These are phyloP conservation scores for Euproctis similis DNA, from an alignment of 2,888 invertebrate species.

Conservation along the genomic window DNA sequence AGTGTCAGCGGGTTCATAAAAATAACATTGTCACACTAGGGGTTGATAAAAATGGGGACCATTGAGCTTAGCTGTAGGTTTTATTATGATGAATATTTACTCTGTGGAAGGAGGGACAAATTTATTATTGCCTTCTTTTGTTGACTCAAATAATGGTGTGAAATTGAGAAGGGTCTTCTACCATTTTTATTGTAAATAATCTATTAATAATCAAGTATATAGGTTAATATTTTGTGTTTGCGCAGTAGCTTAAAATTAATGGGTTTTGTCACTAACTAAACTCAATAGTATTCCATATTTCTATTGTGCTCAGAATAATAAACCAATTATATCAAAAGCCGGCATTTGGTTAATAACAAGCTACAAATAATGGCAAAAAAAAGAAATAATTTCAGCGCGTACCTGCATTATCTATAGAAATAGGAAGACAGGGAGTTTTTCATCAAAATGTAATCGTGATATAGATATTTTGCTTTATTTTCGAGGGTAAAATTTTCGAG, in stretches of 20 bases:
- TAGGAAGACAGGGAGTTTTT: no score
- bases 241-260: conserved; percentile 2
- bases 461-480: no score
- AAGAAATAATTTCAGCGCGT: no score
- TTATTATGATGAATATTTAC: conserved; percentile 46
- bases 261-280: background rate
- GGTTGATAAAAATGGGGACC: conserved; percentile 23
- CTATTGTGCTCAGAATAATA: no score
- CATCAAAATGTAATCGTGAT: no score
- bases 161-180: conserved; percentile 35
- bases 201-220: conserved; percentile 10
- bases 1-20: conserved; percentile 55
- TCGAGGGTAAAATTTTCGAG: no score
- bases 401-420: no score
- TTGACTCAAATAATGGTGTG: conserved; percentile 60
- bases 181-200: conserved; percentile 10
- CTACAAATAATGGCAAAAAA: no score
- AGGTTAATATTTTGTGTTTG: conserved; percentile 3
- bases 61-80: conserved; percentile 19
- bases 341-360: no score
- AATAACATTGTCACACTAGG: conserved; percentile 52
- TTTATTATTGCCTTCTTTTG: conserved; percentile 48
- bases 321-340: no score
- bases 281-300: no score
- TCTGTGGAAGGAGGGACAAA: conserved; percentile 38